phyloP scores from a whole-genome alignment of 2,888 invertebrate species.

The Noctua janthina region DNA sequence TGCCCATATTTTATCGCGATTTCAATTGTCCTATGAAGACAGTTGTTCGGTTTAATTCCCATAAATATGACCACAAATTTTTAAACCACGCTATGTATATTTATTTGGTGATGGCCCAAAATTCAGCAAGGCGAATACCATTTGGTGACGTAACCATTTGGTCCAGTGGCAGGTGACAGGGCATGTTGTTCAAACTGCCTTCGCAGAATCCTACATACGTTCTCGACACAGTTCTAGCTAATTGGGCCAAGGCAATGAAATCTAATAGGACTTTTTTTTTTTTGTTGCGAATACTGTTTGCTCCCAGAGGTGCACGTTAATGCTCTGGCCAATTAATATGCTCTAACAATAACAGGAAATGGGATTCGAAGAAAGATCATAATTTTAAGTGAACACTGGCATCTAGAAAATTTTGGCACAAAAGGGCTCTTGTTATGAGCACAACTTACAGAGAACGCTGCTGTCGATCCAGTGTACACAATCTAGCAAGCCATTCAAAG shows the following conservation, averaged over 20 bases:
- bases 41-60: not conserved
- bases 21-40: not conserved
- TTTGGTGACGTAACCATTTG: not conserved
- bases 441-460: slow-evolving; percentile 5
- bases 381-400: not conserved
- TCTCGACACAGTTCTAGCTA: not conserved
- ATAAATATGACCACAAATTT: not conserved
- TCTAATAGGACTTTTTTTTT: not conserved
- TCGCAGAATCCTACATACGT: not conserved
- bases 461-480: not conserved
- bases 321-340: no score
- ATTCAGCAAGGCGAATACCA: not conserved
- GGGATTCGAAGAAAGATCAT: not conserved
- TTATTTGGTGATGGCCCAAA: not conserved
- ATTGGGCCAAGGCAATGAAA: not conserved
- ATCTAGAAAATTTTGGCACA: not conserved
- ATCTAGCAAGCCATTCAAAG: not conserved
- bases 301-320: no score
- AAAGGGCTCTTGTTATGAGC: not conserved
- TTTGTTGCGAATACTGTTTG: not conserved
- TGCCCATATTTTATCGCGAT: not conserved
- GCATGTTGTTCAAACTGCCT: not conserved
- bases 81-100: not conserved
- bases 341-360: not conserved
- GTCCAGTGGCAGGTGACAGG: not conserved